Evolutionary conservation across 1,140 invertebrate species (phyloP).

Genomic region (Arctopsyche grandis): DNA sequence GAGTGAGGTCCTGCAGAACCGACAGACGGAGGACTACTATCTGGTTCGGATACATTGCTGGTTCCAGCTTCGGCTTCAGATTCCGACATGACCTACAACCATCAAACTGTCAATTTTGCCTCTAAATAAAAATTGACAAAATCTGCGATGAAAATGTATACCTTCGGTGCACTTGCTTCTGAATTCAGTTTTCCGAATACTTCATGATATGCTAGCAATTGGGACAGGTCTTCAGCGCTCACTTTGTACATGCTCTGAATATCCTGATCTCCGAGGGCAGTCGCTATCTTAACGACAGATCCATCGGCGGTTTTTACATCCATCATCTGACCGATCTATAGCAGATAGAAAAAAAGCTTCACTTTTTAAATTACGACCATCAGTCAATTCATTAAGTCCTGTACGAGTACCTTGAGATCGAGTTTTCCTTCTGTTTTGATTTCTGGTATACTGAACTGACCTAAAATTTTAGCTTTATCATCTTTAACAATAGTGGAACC

Average conservation of each 20-base stretch:
- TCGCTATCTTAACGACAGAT: conserved; percentile 77
- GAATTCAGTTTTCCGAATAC: conserved; percentile 85
- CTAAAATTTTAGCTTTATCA: conserved; percentile 62
- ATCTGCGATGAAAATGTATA: conserved; percentile 54
- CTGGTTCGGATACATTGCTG: conserved; percentile 63
- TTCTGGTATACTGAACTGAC: conserved; percentile 64
- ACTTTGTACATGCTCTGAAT: conserved; percentile 86
- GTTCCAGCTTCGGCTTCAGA: conserved; percentile 68
- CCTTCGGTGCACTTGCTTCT: conserved; percentile 64
- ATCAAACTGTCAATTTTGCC: neutral
- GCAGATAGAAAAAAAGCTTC: neutral
- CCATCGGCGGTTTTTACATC: conserved; percentile 75
- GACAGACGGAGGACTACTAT: conserved; percentile 65
- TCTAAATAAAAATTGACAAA: neutral
- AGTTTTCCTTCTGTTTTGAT: conserved; percentile 62
- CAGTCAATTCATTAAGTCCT: neutral
- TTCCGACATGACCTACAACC: conserved; percentile 61
- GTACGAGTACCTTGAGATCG: conserved; percentile 61
- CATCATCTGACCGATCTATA: conserved; percentile 71
- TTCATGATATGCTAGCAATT: conserved; percentile 85
- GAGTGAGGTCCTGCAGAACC: conserved; percentile 74
- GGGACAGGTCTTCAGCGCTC: conserved; percentile 85
- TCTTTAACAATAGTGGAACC: conserved; percentile 60
- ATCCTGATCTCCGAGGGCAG: conserved; percentile 72
- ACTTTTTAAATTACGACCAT: neutral